phyloP scores from a whole-genome alignment of 53 echinoderm and acorn worm species.

The Pentamera pediparva region DNA sequence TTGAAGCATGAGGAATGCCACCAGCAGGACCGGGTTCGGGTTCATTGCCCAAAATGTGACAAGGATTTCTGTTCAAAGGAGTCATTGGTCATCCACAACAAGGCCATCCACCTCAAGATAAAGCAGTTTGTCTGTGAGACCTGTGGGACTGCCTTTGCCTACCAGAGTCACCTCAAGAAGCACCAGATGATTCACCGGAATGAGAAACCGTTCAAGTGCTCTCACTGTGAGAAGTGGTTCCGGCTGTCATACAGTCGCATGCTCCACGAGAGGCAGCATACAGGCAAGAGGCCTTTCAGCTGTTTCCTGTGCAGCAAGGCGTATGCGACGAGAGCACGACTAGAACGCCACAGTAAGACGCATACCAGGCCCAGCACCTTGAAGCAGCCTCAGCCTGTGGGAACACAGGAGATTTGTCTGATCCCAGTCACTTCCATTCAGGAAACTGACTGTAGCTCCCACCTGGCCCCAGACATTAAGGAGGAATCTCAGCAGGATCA shows the following conservation, averaged over 20 bases:
- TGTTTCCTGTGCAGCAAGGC: conserved; percentile 12
- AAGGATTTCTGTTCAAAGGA: conserved; percentile 31
- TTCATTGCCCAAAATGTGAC: conserved; percentile 22
- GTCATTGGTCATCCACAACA: conserved; percentile 14
- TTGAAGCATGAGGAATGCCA: conserved; percentile 22
- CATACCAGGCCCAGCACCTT: background rate
- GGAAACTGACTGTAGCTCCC: background rate
- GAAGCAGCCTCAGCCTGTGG: background rate
- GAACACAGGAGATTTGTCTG: conserved; percentile 7
- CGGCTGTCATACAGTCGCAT: conserved; percentile 22
- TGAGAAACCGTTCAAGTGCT: conserved; percentile 31
- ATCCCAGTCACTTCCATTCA: background rate
- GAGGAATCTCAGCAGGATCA: conserved; percentile 9
- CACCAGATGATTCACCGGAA: conserved; percentile 28
- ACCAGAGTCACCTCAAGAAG: conserved; percentile 21
- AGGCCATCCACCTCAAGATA: conserved; percentile 18
- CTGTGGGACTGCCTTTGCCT: conserved; percentile 25
- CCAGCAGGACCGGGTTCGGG: background rate
- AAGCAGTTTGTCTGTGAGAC: conserved; percentile 34
- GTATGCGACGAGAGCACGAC: conserved; percentile 19
- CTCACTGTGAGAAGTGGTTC: conserved; percentile 10
- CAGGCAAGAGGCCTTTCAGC: conserved; percentile 23
- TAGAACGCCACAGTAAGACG: conserved; percentile 8
- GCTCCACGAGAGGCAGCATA: conserved; percentile 31
- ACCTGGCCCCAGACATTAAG: conserved; percentile 10